These are phyloP conservation scores for Erpobdella octoculata DNA, from an alignment of 2,888 invertebrate genomes.

Conservation along the genomic window DNA sequence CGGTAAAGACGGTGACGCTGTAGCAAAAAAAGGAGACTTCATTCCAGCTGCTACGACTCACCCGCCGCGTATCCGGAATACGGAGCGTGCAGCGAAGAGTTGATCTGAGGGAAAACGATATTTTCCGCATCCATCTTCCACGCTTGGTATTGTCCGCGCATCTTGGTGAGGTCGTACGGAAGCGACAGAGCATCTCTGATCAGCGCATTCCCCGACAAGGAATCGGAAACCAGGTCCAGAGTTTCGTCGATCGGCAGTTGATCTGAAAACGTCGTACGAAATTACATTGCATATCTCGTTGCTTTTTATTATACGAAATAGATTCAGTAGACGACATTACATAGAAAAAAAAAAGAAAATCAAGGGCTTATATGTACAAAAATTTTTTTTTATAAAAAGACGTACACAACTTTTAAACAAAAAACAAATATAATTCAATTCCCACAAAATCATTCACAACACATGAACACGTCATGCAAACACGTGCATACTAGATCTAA, in stretches of 20 bases:
- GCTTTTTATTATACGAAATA: no score
- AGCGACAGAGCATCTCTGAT: slow-evolving; percentile 38
- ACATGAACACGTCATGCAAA: neutral
- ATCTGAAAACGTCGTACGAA: slow-evolving; percentile 38
- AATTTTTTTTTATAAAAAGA: no score
- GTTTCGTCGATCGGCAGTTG: slow-evolving; percentile 47
- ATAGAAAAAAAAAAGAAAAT: no score
- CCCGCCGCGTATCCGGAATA: neutral
- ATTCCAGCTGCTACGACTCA: neutral
- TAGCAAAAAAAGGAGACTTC: no score
- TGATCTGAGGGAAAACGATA: neutral
- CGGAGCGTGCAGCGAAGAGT: neutral
- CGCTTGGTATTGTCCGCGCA: neutral
- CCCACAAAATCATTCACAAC: neutral
- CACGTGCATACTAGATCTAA: no score
- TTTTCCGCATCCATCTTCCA: slow-evolving; percentile 18
- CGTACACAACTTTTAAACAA: neutral
- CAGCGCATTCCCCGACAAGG: slow-evolving; percentile 40
- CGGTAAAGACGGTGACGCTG: no score
- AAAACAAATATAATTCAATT: neutral
- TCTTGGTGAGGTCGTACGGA: slow-evolving; percentile 5
- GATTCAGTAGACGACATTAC: no score
- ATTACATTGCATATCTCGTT: neutral
- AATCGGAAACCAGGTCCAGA: slow-evolving; percentile 38
- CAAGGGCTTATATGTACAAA: no score